phyloP scores from a whole-genome alignment of 2,113 vertebrate genomes.

The chimpanzee (Pan troglodytes) region NHGRI_mPanTro3-v2.1_pri NC_072415.2:49365501-49366000 shows the following conservation, averaged over 20 bases:
- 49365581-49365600: background rate
- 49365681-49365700: background rate
- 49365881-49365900: background rate
- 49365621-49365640: background rate
- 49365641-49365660: background rate
- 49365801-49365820: background rate
- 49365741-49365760: background rate
- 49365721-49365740: background rate
- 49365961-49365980: background rate
- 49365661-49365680: background rate
- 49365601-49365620: background rate
- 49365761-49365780: background rate
- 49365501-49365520: background rate
- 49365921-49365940: background rate
- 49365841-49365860: background rate
- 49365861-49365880: background rate
- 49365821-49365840: background rate
- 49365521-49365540: background rate
- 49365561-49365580: background rate
- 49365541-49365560: background rate
- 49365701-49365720: background rate
- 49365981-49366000: background rate
- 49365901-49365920: accelerated
- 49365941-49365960: background rate
- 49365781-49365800: background rate